These are phyloP conservation scores for Pyrgilauda ruficollis DNA, from an alignment of 2,113 vertebrate genomes.

Conservation along the genomic window DNA sequence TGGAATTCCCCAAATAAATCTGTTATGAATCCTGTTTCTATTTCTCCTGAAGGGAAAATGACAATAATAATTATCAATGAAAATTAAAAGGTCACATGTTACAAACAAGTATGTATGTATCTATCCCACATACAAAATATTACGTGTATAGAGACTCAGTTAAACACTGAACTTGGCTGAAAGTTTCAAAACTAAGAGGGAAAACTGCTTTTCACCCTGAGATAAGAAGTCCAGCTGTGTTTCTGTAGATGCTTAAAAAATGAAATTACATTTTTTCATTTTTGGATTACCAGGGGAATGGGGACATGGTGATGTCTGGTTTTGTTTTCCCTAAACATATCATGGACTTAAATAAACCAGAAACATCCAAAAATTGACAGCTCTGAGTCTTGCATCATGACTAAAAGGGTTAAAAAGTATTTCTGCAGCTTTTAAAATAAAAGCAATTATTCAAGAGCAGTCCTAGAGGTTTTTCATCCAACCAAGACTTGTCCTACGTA, in stretches of 20 bases:
- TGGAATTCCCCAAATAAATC: slow-evolving; percentile 87
- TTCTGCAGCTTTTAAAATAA: background rate
- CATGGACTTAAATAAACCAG: background rate
- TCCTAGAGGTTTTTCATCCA: background rate
- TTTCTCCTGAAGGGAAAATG: slow-evolving; percentile 77
- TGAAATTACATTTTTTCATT: background rate
- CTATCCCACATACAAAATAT: background rate
- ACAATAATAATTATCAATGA: background rate
- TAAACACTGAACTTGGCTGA: background rate
- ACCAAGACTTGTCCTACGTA: rapidly evolving
- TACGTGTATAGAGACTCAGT: background rate
- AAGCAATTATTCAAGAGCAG: background rate
- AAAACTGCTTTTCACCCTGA: background rate
- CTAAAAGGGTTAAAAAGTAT: background rate
- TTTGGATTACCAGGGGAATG: background rate
- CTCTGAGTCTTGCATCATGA: background rate
- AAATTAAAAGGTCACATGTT: background rate
- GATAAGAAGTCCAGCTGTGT: background rate
- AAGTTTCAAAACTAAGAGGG: too few species aligned
- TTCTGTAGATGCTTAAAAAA: background rate
- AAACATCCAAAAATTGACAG: background rate
- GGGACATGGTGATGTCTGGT: background rate
- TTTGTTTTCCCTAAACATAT: background rate
- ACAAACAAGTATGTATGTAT: background rate
- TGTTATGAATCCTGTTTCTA: slow-evolving; percentile 93